Conservation (phyloP, 2,113 vertebrate genomes). For the Calidris pugnax region DNA sequence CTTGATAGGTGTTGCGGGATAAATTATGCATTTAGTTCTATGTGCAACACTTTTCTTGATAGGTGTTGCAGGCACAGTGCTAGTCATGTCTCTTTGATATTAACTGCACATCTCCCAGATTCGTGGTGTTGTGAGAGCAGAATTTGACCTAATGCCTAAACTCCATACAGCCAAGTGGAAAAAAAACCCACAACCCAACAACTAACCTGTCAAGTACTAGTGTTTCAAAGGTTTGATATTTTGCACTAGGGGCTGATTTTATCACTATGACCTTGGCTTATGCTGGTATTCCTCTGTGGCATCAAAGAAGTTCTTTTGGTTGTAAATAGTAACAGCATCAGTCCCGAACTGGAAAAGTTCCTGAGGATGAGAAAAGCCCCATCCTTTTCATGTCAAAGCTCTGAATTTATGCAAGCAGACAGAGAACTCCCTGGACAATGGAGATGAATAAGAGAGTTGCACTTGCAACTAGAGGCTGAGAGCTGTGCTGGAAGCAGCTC, state of each 20-base stretch:
- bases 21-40: neutral
- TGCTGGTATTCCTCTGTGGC: neutral
- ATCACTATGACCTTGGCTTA: neutral
- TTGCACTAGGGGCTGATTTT: neutral
- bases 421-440: neutral
- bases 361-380: neutral
- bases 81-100: neutral
- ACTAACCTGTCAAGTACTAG: neutral
- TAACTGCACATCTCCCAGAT: neutral
- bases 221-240: neutral
- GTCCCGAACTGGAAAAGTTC: neutral
- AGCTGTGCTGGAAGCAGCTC: neutral
- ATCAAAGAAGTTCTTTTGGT: neutral
- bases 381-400: neutral
- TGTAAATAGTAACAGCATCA: neutral
- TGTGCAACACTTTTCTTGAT: rapidly evolving
- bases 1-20: neutral
- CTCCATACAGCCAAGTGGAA: neutral
- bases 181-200: neutral
- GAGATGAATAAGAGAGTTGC: neutral
- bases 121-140: neutral
- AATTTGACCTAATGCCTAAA: neutral
- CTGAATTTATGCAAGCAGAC: neutral
- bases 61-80: neutral
- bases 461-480: neutral